A percentile compares a stretch with the other conserved stretches of the same genome.
phyloP scores from a whole-genome alignment of 2,888 invertebrate species.

The Plebejus anna region DNA sequence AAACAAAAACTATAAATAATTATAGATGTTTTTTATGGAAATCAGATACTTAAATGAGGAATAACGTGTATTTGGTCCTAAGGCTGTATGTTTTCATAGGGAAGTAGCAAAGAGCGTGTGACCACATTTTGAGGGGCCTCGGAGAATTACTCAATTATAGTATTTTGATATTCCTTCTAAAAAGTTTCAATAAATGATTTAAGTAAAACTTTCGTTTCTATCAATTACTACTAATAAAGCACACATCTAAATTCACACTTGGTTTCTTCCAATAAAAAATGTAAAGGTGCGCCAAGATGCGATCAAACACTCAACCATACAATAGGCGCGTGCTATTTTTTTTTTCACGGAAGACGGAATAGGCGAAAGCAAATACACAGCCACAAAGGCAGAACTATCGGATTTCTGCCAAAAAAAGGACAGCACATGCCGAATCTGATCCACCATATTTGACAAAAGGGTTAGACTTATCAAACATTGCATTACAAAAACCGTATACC shows the following conservation, averaged over 20 bases:
- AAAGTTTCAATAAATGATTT: no score
- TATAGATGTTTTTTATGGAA: no score
- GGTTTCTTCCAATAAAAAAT: conserved; percentile 34
- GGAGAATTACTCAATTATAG: no score
- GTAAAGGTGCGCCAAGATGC: conserved; percentile 47
- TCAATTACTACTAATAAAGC: not conserved
- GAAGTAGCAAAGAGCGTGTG: no score
- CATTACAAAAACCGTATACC: conserved; percentile 58
- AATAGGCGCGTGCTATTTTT: conserved; percentile 71
- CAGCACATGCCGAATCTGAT: conserved; percentile 79
- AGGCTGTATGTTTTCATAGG: no score
- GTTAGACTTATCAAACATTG: conserved; percentile 70
- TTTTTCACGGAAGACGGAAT: conserved; percentile 70
- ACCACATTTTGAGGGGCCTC: no score
- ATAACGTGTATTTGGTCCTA: no score
- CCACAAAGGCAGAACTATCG: conserved; percentile 70
- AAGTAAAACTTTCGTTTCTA: no score
- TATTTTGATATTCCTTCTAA: no score
- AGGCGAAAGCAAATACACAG: conserved; percentile 67
- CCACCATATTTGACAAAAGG: conserved; percentile 72
- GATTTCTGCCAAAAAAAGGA: conserved; percentile 67
- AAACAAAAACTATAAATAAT: no score
- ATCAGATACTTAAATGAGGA: no score
- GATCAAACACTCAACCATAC: conserved; percentile 44
- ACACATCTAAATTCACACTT: conserved; percentile 3